Conservation (phyloP, 2,888 invertebrate species). For the Sinodicranocentrus sp. region DNA sequence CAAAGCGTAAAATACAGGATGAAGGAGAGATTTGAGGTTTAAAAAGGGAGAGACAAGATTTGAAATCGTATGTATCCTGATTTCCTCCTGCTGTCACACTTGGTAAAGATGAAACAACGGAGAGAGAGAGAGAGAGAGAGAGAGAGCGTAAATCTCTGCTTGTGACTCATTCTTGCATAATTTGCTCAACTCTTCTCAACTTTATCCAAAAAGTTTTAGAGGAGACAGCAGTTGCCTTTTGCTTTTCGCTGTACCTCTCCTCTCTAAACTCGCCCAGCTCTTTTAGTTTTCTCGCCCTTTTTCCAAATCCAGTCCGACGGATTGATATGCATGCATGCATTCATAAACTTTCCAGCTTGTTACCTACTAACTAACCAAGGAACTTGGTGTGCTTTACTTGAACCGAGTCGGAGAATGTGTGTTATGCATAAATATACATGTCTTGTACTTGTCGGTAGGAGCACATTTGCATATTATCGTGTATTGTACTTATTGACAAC, state of each 20-base stretch:
- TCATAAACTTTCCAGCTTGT: constrained; percentile 49
- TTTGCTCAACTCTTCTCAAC: constrained; percentile 11
- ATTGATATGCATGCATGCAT: constrained; percentile 25
- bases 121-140: neutral
- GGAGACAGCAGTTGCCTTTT: constrained; percentile 2
- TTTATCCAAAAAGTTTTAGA: neutral
- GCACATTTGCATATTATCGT: constrained; percentile 50
- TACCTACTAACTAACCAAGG: constrained; percentile 24
- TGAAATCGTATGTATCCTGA: neutral
- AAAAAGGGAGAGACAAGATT: neutral
- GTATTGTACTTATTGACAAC: constrained; percentile 39
- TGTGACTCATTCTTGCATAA: constrained; percentile 56
- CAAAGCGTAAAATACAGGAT: too few relatives aligned
- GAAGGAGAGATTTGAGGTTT: neutral
- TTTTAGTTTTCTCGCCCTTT: constrained; percentile 37
- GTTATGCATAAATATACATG: constrained; percentile 9
- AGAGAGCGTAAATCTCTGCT: neutral
- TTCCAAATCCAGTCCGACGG: constrained; percentile 36
- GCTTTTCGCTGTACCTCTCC: neutral
- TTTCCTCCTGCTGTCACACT: constrained; percentile 36
- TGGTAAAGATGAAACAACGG: neutral
- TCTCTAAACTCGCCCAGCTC: too few relatives aligned
- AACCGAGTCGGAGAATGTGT: neutral
- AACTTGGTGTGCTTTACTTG: constrained; percentile 13
- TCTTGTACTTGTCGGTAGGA: constrained; percentile 5